Evolutionary conservation across 1,140 invertebrate genomes (phyloP).

Genomic region (Lordiphosa stackelbergi): DNA sequence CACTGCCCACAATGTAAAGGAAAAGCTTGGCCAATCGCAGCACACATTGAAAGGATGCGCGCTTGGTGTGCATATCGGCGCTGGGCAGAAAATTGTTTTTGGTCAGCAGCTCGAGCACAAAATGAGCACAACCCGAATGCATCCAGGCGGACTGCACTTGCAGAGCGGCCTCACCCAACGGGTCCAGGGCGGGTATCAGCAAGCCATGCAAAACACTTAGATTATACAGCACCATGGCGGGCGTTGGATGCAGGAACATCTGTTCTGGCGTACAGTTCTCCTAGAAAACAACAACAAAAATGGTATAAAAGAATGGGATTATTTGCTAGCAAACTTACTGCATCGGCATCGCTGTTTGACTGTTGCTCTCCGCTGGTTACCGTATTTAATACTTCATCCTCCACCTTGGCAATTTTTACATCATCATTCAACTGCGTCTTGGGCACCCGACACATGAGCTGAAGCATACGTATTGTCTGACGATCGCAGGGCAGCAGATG

Average conservation of each 20-base stretch:
- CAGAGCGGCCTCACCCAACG: conserved; percentile 88
- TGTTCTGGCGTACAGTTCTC: conserved; percentile 81
- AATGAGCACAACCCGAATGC: conserved; percentile 84
- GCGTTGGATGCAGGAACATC: conserved; percentile 85
- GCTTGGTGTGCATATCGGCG: conserved; percentile 88
- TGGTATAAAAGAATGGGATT: background rate
- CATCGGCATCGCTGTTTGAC: conserved; percentile 8
- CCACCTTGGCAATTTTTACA: conserved; percentile 45
- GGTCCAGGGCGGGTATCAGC: conserved; percentile 93
- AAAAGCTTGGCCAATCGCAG: conserved; percentile 93
- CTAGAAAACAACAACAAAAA: conserved; percentile 14
- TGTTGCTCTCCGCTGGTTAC: conserved; percentile 29
- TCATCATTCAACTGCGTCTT: conserved; percentile 25
- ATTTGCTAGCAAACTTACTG: conserved; percentile 9
- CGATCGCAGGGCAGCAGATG: conserved; percentile 93
- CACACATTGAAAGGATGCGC: conserved; percentile 91
- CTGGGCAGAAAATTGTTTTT: conserved; percentile 92
- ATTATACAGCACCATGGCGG: conserved; percentile 87
- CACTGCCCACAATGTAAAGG: conserved; percentile 90
- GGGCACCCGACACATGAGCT: conserved; percentile 78
- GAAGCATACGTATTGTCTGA: conserved; percentile 84
- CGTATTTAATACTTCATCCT: conserved; percentile 15
- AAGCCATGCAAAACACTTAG: conserved; percentile 92
- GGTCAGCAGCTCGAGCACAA: conserved; percentile 90
- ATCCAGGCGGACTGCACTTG: conserved; percentile 92